Evolutionary conservation across 2,888 invertebrate species (phyloP), one percentile per base, ranked within the genome.

Genomic region (Tachystola acroxantha): DNA sequence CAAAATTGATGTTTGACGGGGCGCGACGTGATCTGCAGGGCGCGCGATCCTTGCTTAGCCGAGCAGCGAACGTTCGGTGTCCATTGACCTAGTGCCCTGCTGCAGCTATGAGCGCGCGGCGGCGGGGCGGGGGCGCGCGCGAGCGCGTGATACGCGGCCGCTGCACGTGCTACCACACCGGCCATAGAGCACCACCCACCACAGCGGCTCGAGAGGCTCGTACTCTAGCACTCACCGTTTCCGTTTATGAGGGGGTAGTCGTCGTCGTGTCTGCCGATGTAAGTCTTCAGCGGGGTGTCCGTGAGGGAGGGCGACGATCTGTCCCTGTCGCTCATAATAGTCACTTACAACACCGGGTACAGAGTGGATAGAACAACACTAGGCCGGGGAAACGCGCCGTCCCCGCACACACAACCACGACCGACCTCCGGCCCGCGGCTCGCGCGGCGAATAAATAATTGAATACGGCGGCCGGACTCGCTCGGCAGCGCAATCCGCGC

Each of bases 321-420:
- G 90, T 94, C 94, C 91, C 94, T 94, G 91, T 94, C 94, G 89
- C 94, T 94, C 94, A 94, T 94, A 90, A 91, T 92, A 91, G 89
- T 89, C 85, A 85, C 85, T 81, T 76, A 65, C 45, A 69, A 68
- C 80, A 75, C 74, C 66, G 69, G 63, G 53, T 51, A 49, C 46
- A 58, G 61, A 65, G 50, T 55, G 57, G 58, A 65, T 63, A 71
- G 59, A 63, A 77, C 66, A 70, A 74, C 73, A 78, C 71, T 53
- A 56, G 61, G 52, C 64, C 74, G 76, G 74, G 73, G 72, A 61
- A 62, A 68, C 62, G 67, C 66, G 71, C 79, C 80, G 79, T 78
- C 75, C 80, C 77, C 77, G 74, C 74, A 73, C 69, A 61, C 76
- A 65, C 69, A 60, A 68, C 69, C 76, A 78, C 81, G 77, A 78